Base-by-base conservation (phyloP, 23 tunicate genomes). In the Oikopleura albicans region DNA sequence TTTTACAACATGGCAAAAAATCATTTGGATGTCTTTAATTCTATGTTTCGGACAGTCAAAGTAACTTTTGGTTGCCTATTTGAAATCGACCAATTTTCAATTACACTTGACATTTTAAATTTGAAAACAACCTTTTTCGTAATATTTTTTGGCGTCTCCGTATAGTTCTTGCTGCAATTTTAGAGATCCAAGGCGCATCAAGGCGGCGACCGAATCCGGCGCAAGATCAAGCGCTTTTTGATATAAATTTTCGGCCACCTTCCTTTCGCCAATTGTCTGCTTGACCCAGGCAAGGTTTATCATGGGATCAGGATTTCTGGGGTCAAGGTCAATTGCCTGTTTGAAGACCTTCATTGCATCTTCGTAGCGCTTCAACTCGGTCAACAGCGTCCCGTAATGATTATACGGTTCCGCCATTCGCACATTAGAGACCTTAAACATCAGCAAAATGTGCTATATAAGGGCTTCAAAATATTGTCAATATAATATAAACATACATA, bases 231-330 rank as follows among this genome's bases (percentile, higher is more conserved):
- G n/a, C n/a, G n/a, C n/a, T 49, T 71, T 71, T 31, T 16, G 4
- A 29, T 71, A 71, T 29, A 71, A 71, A 34, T 71, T 29, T 71
- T 71, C 79, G 37, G 79, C 79, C 34, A 22, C 36, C 31, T 4
- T 71, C 37, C 37, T 37, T 22, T 27, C 35, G 2, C 79, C 79
- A 27, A 71, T 34, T 2, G 79, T 71, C 31, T 71, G 79, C 37
- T 71, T 71, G 34, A 71, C 79, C 79, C 79, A 71, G 37, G 79
- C 79, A 2, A 71, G 37, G 31, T 71, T 71, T 2, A 71, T 37
- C 79, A 71, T 16, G 33, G 79, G 79, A 71, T 71, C 35, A 16
- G 79, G 79, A 71, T 71, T 71, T 22, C 2, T 12, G 33, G 79
- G 79, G 2, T 71, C 79, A 16, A 71, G 33, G 4, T 16, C 36